Evolutionary conservation across 2,797 vertebrate genomes (phyloP), one percentile per base, ranked within the genome.

Genomic region (Hyperoplus immaculatus): DNA sequence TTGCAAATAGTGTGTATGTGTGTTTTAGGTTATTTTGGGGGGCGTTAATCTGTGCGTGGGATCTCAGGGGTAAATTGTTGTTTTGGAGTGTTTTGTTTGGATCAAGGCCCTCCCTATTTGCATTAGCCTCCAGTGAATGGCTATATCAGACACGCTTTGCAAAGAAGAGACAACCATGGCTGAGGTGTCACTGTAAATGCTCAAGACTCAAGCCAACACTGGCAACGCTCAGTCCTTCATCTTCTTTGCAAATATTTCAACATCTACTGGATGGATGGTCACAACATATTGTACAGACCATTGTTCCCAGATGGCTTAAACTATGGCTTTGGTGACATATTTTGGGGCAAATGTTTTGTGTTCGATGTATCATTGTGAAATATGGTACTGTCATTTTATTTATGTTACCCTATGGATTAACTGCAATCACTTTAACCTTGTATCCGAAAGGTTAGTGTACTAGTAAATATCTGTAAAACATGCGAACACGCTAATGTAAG

Each of bases 91-190:
- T 78, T 74, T 82, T 63, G 41, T 77, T 76, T 87, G 77, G 74
- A 82, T 72, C 10, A 45, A 8, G 67, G 67, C 63, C 59, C 61
- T 82, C 51, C 9, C 45, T 67, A 60, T 86, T 86, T 79, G 77
- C 82, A 75, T 82, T 67, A 71, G 61, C 55, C 43, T 77, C 49
- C 56, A 70, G 63, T 90, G 89, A 92, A 89, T 82, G 61, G 70
- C 65, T 75, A 21, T 54, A 83, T 92, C 84, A 83, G 88, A 90
- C 69, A 89, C 51, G 71, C 71, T 89, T 85, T 74, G 67, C 58
- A 75, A 5, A 54, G 59, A 87, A 83, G 70, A 82, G 87, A 88
- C 81, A 91, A 71, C 69, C 69, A 14, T 69, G 60, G 72, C 63
- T 72, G 53, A 82, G 69, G 82, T 84, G 69, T 90, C 74, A 82